A percentile compares a stretch with the other conserved stretches of the same genome.
These are phyloP conservation scores for Drosophila siamana DNA, from an alignment of 2,888 invertebrate species.

Conservation along the genomic window DNA sequence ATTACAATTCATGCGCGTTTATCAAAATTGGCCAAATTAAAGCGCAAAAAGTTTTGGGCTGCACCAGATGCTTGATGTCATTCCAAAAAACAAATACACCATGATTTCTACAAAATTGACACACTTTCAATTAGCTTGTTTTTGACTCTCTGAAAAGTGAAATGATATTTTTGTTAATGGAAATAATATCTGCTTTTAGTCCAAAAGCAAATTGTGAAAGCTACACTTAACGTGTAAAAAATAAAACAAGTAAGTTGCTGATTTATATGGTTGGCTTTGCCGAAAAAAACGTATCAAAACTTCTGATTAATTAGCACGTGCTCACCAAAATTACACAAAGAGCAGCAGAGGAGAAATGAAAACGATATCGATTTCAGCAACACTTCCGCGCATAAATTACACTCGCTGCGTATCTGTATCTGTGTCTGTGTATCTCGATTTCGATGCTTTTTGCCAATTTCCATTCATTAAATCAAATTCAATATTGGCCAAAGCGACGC, in stretches of 20 bases:
- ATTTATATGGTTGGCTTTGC: background rate
- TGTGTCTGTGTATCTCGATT: constrained; percentile 48
- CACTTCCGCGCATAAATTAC: constrained; percentile 49
- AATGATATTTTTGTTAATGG: background rate
- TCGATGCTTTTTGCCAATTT: constrained; percentile 68
- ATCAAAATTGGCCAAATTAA: constrained; percentile 56
- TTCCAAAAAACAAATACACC: background rate
- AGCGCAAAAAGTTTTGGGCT: constrained; percentile 32
- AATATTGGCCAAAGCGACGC: constrained; percentile 76
- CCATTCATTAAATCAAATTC: constrained; percentile 81
- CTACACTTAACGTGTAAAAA: too few relatives aligned
- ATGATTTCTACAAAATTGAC: background rate
- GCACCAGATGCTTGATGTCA: constrained; percentile 56
- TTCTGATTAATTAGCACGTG: constrained; percentile 1
- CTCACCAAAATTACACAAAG: background rate
- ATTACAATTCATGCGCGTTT: constrained; percentile 77
- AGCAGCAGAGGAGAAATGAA: constrained; percentile 20
- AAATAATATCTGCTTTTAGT: background rate
- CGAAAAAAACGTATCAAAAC: background rate
- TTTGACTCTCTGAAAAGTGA: background rate
- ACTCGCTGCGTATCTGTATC: constrained; percentile 27
- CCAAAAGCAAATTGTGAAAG: background rate
- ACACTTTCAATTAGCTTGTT: background rate
- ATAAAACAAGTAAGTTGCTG: background rate
- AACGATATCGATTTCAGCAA: constrained; percentile 39